These are phyloP conservation scores for Axis porcinus DNA, from an alignment of 2,113 vertebrate species.

Conservation along the genomic window DNA sequence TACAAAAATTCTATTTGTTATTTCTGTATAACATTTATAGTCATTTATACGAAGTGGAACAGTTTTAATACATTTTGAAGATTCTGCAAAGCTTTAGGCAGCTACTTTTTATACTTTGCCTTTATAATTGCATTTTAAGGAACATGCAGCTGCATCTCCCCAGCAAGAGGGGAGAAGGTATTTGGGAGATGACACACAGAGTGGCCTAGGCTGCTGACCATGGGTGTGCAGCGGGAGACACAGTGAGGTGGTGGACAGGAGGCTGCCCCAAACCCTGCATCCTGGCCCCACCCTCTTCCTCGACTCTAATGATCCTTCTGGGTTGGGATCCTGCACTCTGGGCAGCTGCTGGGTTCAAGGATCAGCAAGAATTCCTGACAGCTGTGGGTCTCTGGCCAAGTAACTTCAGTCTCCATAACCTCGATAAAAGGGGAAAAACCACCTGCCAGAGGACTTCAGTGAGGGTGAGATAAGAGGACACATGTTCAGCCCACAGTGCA, in stretches of 20 bases:
- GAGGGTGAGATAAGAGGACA: no score
- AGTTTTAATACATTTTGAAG: not conserved
- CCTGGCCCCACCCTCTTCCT: not conserved
- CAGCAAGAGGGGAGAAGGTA: not conserved
- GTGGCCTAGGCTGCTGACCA: not conserved
- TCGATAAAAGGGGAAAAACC: not conserved
- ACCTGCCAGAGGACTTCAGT: not conserved
- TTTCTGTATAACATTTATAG: not conserved
- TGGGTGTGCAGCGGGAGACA: not conserved
- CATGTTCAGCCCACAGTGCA: not conserved
- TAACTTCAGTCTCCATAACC: not conserved
- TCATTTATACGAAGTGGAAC: not conserved
- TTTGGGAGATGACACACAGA: not conserved
- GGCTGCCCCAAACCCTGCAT: not conserved
- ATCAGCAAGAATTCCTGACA: not conserved
- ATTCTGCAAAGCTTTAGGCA: not conserved
- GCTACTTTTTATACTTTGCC: not conserved
- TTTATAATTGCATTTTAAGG: not conserved
- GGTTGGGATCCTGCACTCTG: not conserved
- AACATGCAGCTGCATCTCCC: not conserved
- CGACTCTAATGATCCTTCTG: not conserved
- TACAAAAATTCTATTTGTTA: not conserved
- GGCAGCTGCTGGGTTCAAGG: accelerated
- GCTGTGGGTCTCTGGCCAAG: not conserved
- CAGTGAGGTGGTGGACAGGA: not conserved